phyloP scores from a whole-genome alignment of 2,113 vertebrate genomes.

The Carlito syrichta region DNA sequence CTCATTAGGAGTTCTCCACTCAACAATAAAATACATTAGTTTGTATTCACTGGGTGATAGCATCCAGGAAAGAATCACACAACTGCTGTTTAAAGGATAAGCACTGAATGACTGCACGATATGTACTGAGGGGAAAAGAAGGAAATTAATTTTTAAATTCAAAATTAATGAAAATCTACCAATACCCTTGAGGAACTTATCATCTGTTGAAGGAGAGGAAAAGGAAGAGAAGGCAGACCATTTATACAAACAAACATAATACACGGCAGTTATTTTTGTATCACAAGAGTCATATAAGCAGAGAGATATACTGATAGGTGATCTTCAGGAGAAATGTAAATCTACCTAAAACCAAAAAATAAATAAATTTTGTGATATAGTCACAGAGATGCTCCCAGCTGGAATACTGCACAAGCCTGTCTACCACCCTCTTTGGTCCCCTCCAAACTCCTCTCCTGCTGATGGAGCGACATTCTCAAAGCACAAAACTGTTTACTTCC shows the following conservation, averaged over 20 bases:
- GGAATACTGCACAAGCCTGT: neutral
- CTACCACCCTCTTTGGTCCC: neutral
- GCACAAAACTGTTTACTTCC: neutral
- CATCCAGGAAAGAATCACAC: slow-evolving; percentile 88
- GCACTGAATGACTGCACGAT: slow-evolving; percentile 82
- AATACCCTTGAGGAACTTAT: neutral
- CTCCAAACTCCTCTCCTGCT: neutral
- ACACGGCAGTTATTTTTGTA: neutral
- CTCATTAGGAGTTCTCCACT: slow-evolving; percentile 87
- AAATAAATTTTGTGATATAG: neutral
- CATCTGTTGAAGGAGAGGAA: neutral
- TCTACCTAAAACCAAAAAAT: neutral
- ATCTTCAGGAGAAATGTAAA: neutral
- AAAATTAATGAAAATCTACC: neutral
- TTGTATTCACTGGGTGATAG: slow-evolving; percentile 75
- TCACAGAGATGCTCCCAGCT: neutral
- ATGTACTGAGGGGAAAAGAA: slow-evolving; percentile 79
- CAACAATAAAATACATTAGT: slow-evolving; percentile 86
- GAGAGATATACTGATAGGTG: neutral
- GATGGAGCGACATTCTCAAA: neutral
- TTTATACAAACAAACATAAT: neutral
- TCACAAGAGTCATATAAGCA: neutral
- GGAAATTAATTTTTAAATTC: slow-evolving; percentile 41
- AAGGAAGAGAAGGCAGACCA: neutral
- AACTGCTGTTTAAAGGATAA: slow-evolving; percentile 87